Conservation (phyloP, 2,113 vertebrate genomes). For the Verasper variegatus region DNA sequence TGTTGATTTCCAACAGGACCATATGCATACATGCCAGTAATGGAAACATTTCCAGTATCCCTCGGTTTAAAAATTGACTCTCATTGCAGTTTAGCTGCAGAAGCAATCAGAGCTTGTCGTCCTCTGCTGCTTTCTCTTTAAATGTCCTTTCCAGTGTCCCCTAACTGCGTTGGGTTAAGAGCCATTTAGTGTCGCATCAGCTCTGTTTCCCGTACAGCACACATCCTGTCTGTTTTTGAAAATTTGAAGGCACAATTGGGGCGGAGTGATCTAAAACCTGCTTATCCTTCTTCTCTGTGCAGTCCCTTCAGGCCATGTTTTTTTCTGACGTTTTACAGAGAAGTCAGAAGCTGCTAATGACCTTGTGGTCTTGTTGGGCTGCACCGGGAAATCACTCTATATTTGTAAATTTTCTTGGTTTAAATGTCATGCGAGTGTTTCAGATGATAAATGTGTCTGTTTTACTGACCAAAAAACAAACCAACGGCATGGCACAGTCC, state of each 20-base stretch:
- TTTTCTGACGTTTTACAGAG: constrained; percentile 87
- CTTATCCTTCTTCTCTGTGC: constrained; percentile 10
- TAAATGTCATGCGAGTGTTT: constrained; percentile 64
- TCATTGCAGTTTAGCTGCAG: neutral
- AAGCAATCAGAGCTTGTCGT: constrained; percentile 7
- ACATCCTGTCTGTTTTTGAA: neutral
- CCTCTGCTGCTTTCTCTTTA: constrained; percentile 5
- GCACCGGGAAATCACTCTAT: constrained; percentile 26
- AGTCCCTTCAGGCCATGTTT: constrained; percentile 72
- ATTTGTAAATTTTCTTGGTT: constrained; percentile 39
- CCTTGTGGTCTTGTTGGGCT: constrained; percentile 55
- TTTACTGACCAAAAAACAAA: constrained; percentile 73
- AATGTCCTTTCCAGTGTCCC: constrained; percentile 7
- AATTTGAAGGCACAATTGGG: constrained; percentile 34
- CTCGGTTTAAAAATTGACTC: constrained; percentile 2
- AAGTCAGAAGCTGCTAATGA: constrained; percentile 84
- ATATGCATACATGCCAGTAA: neutral
- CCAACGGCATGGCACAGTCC: constrained; percentile 39
- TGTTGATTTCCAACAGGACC: neutral
- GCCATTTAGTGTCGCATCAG: neutral
- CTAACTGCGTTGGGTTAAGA: neutral
- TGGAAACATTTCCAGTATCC: neutral
- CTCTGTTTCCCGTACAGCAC: neutral
- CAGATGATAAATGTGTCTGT: constrained; percentile 59
- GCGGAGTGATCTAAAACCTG: neutral